Evolutionary conservation across 1,140 invertebrate species (phyloP).

Genomic region (Andricus grossulariae): DNA sequence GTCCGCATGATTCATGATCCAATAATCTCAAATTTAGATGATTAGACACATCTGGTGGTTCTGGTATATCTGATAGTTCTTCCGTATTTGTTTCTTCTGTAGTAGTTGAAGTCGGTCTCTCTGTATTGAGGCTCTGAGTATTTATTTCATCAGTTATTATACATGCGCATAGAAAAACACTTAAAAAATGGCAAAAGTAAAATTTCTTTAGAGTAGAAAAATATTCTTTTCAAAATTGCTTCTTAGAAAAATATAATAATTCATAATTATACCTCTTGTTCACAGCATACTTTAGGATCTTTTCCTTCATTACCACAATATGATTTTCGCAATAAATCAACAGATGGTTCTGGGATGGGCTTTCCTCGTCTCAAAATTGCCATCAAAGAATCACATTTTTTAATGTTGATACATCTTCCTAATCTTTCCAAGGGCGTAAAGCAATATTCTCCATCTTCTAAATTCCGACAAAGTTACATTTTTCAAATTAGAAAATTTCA

Average conservation of each 20-base stretch:
- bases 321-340: slow-evolving; percentile 66
- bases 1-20: slow-evolving; percentile 67
- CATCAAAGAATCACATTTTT: slow-evolving; percentile 57
- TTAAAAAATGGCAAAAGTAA: background rate
- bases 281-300: slow-evolving; percentile 77
- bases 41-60: slow-evolving; percentile 72
- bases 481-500: background rate
- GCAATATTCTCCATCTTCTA: slow-evolving; percentile 53
- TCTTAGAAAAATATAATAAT: slow-evolving; percentile 3
- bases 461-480: slow-evolving; percentile 17
- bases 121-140: background rate
- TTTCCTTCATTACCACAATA: slow-evolving; percentile 77
- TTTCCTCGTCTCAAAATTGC: slow-evolving; percentile 63
- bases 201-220: slow-evolving; percentile 3
- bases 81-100: slow-evolving; percentile 10
- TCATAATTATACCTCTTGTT: slow-evolving; percentile 46
- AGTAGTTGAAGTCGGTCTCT: background rate
- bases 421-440: slow-evolving; percentile 39
- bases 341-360: slow-evolving; percentile 61
- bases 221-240: background rate
- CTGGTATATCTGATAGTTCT: background rate
- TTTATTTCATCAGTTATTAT: background rate
- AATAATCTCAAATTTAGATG: slow-evolving; percentile 78
- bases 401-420: slow-evolving; percentile 61
- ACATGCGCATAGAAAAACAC: background rate